Base-by-base conservation (phyloP, 2,797 vertebrate genomes). In the Merluccius polli region DNA sequence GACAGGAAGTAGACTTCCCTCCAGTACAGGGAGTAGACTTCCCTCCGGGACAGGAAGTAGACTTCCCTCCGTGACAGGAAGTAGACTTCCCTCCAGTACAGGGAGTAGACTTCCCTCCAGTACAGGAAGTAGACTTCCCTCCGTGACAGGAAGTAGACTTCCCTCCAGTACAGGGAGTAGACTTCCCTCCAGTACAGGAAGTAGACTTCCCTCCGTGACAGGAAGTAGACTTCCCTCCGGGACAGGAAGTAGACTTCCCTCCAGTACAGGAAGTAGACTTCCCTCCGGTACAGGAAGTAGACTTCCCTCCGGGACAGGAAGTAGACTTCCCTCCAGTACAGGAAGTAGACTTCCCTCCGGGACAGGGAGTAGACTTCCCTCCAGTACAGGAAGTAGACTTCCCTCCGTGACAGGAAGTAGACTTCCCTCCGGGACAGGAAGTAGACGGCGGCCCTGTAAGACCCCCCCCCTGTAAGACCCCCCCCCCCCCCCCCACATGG, bases 381-480 rank as follows among this genome's bases (percentile, higher is more conserved):
- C n/a, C n/a, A n/a, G n/a, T n/a, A n/a, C n/a, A n/a, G n/a, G n/a
- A n/a, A n/a, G 52, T 59, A n/a, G 21, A 16, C 52, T 24, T 9
- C 52, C 52, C 21, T 2, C 21, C 52, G 6, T 21, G 0, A 59
- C 52, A 10, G 52, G 52, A 24, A 29, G 52, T 59, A n/a, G 21
- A 16, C 52, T 24, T 9, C 52, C 52, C 21, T 2, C 21, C 52
- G 6, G 52, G 0, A 59, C 52, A 10, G 52, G 52, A 24, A 29
- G 59, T 65, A 27, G 10, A 65, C 59, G 0, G 59, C 15, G 59
- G 59, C n/a, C 52, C 52, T 65, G 59, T 65, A 27, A 27, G 75
- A 38, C 76, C 73, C 80, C 77, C 77, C 81, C 59, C 59, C n/a
- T n/a, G n/a, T n/a, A n/a, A n/a, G n/a, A n/a, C n/a, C 24, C 41